Evolutionary conservation across 1,140 invertebrate species (phyloP).

Genomic region (Dinothrombium tinctorium): DNA sequence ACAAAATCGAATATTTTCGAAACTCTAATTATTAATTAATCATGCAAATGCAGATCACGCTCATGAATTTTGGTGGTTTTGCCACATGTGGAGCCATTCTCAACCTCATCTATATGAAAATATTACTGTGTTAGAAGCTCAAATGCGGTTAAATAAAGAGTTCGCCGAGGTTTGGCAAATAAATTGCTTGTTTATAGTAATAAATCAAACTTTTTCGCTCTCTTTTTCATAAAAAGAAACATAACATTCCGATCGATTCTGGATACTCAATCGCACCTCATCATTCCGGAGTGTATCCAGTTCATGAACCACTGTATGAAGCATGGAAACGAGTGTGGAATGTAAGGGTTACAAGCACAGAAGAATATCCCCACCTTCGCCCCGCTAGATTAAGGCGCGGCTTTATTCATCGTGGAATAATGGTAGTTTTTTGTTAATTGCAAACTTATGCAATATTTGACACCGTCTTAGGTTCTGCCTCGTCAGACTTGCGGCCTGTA

Average conservation of each 20-base stretch:
- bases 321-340: conserved; percentile 94
- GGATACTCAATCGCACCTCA: conserved; percentile 94
- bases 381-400: conserved; percentile 62
- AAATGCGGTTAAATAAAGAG: conserved; percentile 75
- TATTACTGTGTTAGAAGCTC: conserved; percentile 51
- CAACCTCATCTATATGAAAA: conserved; percentile 85
- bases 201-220: conserved; percentile 10
- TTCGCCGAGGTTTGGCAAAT: conserved; percentile 43
- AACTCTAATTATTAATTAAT: too few species aligned
- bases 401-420: conserved; percentile 81
- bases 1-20: too few species aligned
- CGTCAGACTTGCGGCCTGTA: conserved; percentile 95
- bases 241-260: conserved; percentile 55
- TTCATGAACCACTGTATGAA: conserved; percentile 78
- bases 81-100: conserved; percentile 94
- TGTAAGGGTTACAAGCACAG: conserved; percentile 84
- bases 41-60: too few species aligned
- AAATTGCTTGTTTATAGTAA: neutral
- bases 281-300: conserved; percentile 95
- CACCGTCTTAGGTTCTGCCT: conserved; percentile 41
- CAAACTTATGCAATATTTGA: conserved; percentile 1
- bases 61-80: conserved; percentile 61
- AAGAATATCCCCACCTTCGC: conserved; percentile 91
- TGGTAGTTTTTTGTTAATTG: conserved; percentile 34
- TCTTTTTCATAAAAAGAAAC: conserved; percentile 23